Evolutionary conservation across 2,113 vertebrate species (phyloP), one percentile per base, ranked within the genome.

Genomic region (Apodemus sylvaticus): DNA sequence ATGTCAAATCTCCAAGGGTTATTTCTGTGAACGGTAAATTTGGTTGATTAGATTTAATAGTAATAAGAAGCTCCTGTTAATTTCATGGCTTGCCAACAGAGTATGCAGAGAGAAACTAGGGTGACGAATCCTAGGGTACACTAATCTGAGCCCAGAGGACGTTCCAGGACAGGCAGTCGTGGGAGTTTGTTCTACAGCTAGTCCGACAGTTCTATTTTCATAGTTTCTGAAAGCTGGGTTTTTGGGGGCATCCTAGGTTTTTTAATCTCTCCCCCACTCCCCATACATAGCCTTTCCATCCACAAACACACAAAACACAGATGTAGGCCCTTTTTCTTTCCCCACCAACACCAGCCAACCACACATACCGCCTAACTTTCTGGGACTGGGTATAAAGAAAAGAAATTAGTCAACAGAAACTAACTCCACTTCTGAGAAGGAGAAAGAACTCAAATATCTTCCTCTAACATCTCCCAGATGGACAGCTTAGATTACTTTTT

Each of bases 1-100:
- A 83, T 81, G 83, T 91, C 97, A 95, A 96, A 96, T 95, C 51
- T 94, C 94, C 55, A 51, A 92, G 79, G 60, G 79, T 94, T 91
- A 96, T 86, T 92, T 95, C 90, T 91, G 85, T 89, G 94, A 86
- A 82, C 26, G 85, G 66, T 93, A 88, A 97, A 97, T 97, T 92
- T 92, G 77, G 70, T 92, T 92, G 64, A 97, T 96, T 94, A 78
- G 76, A 86, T 95, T 88, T 92, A 88, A 94, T 36, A 26, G 95
- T 95, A 94, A 95, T 90, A 45, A 96, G 85, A 94, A 60, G 64
- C 83, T 87, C 81, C 26, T 82, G 90, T 53, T 92, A 92, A 96
- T 16, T 77, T 93, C 53, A 62, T 39, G 16, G n/a, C 82, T 94
- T 91, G 45, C 51, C 90, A 95, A 88, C 74, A 86, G 48, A 94